Percentiles rank a stretch among this genome's conserved stretches.
phyloP scores from a whole-genome alignment of 1,140 invertebrate genomes.

The Plutomurus gul region DNA sequence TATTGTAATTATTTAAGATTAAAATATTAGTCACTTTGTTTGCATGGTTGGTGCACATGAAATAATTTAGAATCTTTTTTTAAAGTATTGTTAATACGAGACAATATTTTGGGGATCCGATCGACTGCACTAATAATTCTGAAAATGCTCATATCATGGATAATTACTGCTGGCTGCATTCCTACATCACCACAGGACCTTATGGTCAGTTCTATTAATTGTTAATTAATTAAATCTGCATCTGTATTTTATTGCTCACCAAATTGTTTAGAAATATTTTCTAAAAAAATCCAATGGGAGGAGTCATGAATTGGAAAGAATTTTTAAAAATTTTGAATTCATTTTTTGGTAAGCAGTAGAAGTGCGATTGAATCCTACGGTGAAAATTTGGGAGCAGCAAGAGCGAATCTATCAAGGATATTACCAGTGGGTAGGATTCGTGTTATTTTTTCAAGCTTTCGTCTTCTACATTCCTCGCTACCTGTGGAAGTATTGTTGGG shows the following conservation, averaged over 20 bases:
- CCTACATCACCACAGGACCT: constrained; percentile 54
- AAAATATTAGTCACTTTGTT: too few species aligned
- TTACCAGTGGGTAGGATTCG: constrained; percentile 62
- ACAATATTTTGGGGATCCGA: constrained; percentile 73
- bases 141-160: constrained; percentile 66
- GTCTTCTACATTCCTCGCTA: constrained; percentile 75
- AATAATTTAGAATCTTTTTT: too few species aligned
- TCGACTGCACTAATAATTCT: constrained; percentile 65
- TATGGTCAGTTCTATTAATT: background rate
- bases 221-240: background rate
- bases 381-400: constrained; percentile 61
- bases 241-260: background rate
- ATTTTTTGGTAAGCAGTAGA: background rate
- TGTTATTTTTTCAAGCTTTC: constrained; percentile 61
- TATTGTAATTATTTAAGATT: too few species aligned
- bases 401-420: constrained; percentile 55
- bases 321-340: background rate
- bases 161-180: constrained; percentile 76
- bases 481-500: constrained; percentile 68
- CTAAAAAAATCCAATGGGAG: background rate
- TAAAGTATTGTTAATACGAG: constrained; percentile 70
- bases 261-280: background rate
- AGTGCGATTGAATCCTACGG: background rate
- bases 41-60: too few species aligned
- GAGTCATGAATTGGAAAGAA: background rate